Conservation (phyloP, 2,888 invertebrate genomes). For the Cheiracanthium punctorium region DNA sequence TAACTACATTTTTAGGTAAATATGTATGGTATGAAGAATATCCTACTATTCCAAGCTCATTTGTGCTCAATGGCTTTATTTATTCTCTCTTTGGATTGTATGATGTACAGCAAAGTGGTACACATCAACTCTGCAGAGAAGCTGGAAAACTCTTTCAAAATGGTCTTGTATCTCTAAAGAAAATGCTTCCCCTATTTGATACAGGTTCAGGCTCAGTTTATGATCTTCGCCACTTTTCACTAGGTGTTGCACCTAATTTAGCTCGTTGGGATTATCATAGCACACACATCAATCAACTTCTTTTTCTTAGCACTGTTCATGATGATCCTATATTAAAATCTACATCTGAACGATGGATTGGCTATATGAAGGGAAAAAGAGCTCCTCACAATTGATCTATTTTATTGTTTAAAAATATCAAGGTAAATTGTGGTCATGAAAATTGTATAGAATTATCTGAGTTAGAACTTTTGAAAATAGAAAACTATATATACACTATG, state of each 20-base stretch:
- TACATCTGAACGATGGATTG: slow-evolving; percentile 94
- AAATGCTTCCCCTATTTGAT: slow-evolving; percentile 92
- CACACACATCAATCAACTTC: slow-evolving; percentile 94
- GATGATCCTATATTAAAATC: slow-evolving; percentile 86
- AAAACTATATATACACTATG: background rate
- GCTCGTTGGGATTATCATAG: slow-evolving; percentile 99
- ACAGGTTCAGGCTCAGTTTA: slow-evolving; percentile 97
- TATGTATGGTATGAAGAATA: slow-evolving; percentile 99
- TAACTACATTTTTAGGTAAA: slow-evolving; percentile 88
- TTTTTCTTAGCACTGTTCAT: slow-evolving; percentile 89
- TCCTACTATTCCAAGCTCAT: slow-evolving; percentile 94
- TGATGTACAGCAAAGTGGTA: slow-evolving; percentile 84
- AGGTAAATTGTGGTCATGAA: background rate
- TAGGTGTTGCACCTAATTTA: slow-evolving; percentile 92
- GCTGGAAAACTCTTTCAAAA: slow-evolving; percentile 87
- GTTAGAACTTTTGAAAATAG: background rate
- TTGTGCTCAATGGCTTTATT: slow-evolving; percentile 98
- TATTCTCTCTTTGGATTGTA: slow-evolving; percentile 96
- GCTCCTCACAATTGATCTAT: slow-evolving; percentile 89
- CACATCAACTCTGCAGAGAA: slow-evolving; percentile 47
- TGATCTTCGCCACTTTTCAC: slow-evolving; percentile 93
- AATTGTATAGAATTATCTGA: background rate
- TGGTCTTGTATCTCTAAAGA: slow-evolving; percentile 90
- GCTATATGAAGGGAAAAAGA: slow-evolving; percentile 95
- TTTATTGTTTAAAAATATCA: background rate